Percentiles rank a stretch among this genome's conserved stretches.
These are phyloP conservation scores for Stegastes partitus DNA, from an alignment of 2,113 vertebrate species.

Conservation along the genomic window DNA sequence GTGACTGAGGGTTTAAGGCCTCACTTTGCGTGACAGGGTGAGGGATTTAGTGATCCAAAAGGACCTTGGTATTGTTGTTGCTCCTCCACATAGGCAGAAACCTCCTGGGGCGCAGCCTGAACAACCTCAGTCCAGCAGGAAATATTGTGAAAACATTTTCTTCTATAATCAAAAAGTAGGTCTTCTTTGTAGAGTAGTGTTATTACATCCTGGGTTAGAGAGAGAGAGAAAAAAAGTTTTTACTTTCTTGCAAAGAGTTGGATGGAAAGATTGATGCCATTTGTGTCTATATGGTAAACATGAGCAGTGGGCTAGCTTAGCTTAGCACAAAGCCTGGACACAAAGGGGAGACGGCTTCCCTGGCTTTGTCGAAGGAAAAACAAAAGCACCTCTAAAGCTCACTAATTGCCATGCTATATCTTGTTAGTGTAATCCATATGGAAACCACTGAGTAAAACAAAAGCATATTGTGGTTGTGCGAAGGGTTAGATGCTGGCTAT, in stretches of 20 bases:
- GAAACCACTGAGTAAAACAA: no score
- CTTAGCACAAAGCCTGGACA: background rate
- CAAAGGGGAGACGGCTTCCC: no score
- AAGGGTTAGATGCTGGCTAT: background rate
- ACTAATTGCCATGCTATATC: no score
- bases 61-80: slow-evolving; percentile 41
- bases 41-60: slow-evolving; percentile 63
- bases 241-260: no score
- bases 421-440: no score
- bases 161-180: slow-evolving; percentile 2
- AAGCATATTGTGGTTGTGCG: no score
- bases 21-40: slow-evolving; percentile 39
- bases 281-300: background rate
- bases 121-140: background rate
- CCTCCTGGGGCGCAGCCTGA: background rate
- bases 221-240: background rate
- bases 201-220: background rate
- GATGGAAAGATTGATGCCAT: background rate
- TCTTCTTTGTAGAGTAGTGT: background rate
- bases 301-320: background rate
- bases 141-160: background rate
- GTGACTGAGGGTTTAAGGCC: slow-evolving; percentile 41
- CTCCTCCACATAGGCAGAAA: slow-evolving; percentile 33
- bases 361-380: no score
- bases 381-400: no score